Evolutionary conservation across 1,140 invertebrate genomes (phyloP), one percentile per base, ranked within the genome.

Genomic region (Diorhabda sublineata): DNA sequence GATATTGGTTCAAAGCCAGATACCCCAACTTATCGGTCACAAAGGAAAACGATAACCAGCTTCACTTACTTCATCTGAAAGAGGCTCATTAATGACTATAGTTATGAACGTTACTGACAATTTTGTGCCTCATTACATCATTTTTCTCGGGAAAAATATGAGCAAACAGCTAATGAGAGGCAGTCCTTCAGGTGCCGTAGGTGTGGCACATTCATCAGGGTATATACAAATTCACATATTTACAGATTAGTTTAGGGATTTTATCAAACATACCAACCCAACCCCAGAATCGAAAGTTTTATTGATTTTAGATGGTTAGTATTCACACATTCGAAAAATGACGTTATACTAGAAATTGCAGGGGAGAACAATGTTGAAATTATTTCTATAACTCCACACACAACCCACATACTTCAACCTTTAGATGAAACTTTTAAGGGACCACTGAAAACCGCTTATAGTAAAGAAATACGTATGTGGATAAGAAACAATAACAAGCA

Each of bases 341-440:
- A 26, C 26, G 26, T 26, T 26, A 26, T 26, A 26, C 26, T 26
- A 26, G 26, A 26, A 26, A 26, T 56, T 56, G 6, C 76, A 8
- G 68, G 73, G 58, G 67, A 76, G 69, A 79, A 81, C 74, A 7
- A 66, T 69, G 76, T 74, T 59, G 73, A 69, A 62, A 73, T 71
- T 60, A 66, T 82, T 5, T 78, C 71, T 52, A 64, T 82, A 5
- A 78, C 80, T 45, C 76, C 80, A 5, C 80, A 83, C 64, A 70
- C 66, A 42, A 79, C 77, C 0, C 78, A 81, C 67, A 74, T 76
- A 58, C 57, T 83, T 75, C 81, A 83, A 69, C 80, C 80, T 58
- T 77, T 62, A 47, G 80, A 82, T 65, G 70, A 74, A 11, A 58
- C 72, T 4, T 77, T 82, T 63, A 81, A 81, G 76, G 67, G 67